phyloP scores from a whole-genome alignment of 1,140 invertebrate species.

The Aphis craccivora region DNA sequence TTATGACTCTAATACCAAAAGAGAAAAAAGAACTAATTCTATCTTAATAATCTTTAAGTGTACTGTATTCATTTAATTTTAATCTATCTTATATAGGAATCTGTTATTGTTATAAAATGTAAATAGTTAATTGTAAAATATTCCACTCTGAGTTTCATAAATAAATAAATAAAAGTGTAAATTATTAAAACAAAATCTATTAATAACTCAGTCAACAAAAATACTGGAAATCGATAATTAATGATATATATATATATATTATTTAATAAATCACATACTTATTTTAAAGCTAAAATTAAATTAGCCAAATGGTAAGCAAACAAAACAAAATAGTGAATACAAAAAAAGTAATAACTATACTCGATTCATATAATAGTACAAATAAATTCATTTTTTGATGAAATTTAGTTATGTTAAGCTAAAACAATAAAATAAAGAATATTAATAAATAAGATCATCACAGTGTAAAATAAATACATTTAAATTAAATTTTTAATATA shows the following conservation, averaged over 20 bases:
- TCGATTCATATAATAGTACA: slow-evolving; percentile 13
- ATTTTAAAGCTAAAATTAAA: slow-evolving; percentile 29
- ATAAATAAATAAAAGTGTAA: background rate
- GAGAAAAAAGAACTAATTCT: background rate
- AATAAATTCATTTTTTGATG: background rate
- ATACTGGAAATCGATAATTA: background rate
- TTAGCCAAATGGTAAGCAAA: slow-evolving; percentile 15
- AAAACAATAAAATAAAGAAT: background rate
- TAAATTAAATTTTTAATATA: slow-evolving; percentile 31
- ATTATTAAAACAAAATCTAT: background rate
- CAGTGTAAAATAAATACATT: slow-evolving; percentile 44
- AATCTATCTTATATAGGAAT: background rate
- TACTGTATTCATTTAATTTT: background rate
- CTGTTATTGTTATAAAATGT: background rate
- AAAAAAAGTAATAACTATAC: slow-evolving; percentile 29
- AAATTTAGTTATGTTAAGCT: background rate
- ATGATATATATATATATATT: background rate
- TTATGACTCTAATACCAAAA: background rate
- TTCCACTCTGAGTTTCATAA: background rate
- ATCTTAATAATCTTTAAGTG: background rate
- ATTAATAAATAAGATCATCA: slow-evolving; percentile 39
- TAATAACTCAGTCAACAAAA: background rate
- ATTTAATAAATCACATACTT: background rate
- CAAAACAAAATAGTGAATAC: slow-evolving; percentile 31
- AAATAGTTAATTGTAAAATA: background rate